Evolutionary conservation across 2,888 invertebrate genomes (phyloP), one percentile per base, ranked within the genome.

Genomic region (Melieria omissa): DNA sequence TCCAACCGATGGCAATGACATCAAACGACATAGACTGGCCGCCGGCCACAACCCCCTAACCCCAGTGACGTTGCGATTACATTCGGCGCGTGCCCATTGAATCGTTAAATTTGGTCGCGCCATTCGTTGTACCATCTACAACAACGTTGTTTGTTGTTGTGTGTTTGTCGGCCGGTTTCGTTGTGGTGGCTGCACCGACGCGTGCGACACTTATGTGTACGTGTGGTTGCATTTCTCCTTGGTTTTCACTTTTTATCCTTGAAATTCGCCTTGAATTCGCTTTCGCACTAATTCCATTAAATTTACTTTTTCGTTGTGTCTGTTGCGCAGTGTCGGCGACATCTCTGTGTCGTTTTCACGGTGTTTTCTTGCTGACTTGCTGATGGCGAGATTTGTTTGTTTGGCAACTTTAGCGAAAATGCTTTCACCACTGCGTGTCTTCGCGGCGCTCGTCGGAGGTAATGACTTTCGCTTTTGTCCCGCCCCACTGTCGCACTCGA

Each of bases 391-490:
- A 60, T 57, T 29, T n/a, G 57, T 60, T 60, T 49, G n/a, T 60
- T 67, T 29, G 67, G 16, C 49, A 49, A 67, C 60, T 49, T 14
- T 49, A 58, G 67, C 60, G 67, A 49, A 67, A 67, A 67, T 49
- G 8, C 29, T 49, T 60, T 67, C 60, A 49, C 42, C 4, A 5
- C 29, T 41, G 41, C 65, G 42, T 44, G 10, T 49, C 10, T 12
- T 29, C 29, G 29, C 29, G 29, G 29, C n/a, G 12, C 42, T 45
- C 5, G 60, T 60, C 63, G 67, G 72, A 78, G 79, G 78, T 78
- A 78, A 80, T 79, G 80, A 81, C 81, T 83, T 82, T 82, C 80
- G 79, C 74, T 77, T 75, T 60, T 71, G 12, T 47, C 42, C 5
- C 4, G 7, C 7, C 3, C n/a, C 29, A 29, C 29, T 3, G 12